Base-by-base conservation (phyloP, 2,888 invertebrate species). In the Lissonota sp. region DNA sequence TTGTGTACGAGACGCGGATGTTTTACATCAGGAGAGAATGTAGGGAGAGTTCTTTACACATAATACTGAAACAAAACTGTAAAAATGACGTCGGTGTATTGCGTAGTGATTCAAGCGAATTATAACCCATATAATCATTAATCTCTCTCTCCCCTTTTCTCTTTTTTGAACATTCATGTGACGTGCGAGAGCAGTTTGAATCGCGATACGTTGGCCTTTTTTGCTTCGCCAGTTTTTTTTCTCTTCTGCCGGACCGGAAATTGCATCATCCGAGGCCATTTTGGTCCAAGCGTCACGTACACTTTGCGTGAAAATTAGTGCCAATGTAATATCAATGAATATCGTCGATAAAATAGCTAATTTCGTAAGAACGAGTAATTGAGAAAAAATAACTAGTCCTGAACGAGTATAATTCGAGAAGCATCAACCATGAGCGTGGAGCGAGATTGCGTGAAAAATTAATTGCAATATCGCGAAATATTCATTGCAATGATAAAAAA, bases 241-340 rank as follows among this genome's bases (percentile, higher is more conserved):
- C 46, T 58, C 16, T 16, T 49, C 42, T 46, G 60, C 42, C 49
- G 55, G 55, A 12, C 46, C 49, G 46, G 16, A 49, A 57, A 16
- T 74, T 74, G 57, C 73, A 40, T 74, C 64, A 74, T 66, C 64
- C 37, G 12, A 40, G 53, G n/a, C 53, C 39, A 5, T 70, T 70
- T 16, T 42, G 70, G 40, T 12, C 39, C 49, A 60, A 40, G 71
- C 44, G 60, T 71, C 60, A 53, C 44, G 6, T 26, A 62, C 60
- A 71, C 62, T 71, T 46, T 46, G 12, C 46, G 39, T 26, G 26
- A 26, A 71, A 60, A 71, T 62, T 71, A 51, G 62, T 71, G 62
- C 26, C 62, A 62, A 62, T 71, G 37, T 71, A 62, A 62, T 5
- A 26, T 26, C 26, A 26, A 71, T 58, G 37, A 46, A 58, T 46